Conservation (phyloP, 1,140 invertebrate species). For the Meteorus sp. region DNA sequence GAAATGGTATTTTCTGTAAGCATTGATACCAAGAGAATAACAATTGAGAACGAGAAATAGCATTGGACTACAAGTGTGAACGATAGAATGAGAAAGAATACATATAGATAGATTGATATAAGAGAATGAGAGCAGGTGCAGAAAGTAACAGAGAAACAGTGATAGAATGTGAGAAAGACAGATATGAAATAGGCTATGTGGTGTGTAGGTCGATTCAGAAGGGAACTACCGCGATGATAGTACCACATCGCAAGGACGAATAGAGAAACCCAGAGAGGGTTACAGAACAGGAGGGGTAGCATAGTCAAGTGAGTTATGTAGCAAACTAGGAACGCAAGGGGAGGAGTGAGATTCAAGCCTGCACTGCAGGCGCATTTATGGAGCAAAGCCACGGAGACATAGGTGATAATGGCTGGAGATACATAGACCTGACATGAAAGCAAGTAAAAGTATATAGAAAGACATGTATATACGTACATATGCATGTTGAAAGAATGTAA, state of each 20-base stretch:
- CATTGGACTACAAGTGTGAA: not conserved
- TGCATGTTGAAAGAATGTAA: not conserved
- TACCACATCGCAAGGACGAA: slow-evolving; percentile 11
- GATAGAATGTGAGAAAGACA: not conserved
- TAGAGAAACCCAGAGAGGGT: not conserved
- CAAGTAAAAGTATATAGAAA: slow-evolving; percentile 1
- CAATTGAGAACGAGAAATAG: slow-evolving; percentile 6
- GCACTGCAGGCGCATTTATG: slow-evolving; percentile 20
- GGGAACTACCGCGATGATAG: not conserved
- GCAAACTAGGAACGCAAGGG: not conserved
- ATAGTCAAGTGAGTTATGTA: too few relatives aligned
- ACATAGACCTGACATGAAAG: slow-evolving; percentile 9
- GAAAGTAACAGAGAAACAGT: too few relatives aligned
- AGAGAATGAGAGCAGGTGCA: not conserved
- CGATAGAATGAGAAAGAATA: too few relatives aligned
- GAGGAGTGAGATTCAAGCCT: slow-evolving; percentile 10
- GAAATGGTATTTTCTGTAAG: slow-evolving; percentile 19
- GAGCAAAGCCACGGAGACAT: slow-evolving; percentile 24
- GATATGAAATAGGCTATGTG: not conserved
- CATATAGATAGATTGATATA: slow-evolving; percentile 13
- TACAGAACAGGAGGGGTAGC: not conserved
- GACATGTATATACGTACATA: too few relatives aligned
- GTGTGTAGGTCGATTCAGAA: not conserved
- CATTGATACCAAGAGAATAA: slow-evolving; percentile 16
- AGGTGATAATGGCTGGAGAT: slow-evolving; percentile 18